Conservation (phyloP, 2,113 vertebrate genomes). For the Dryoscopus gambensis region DNA sequence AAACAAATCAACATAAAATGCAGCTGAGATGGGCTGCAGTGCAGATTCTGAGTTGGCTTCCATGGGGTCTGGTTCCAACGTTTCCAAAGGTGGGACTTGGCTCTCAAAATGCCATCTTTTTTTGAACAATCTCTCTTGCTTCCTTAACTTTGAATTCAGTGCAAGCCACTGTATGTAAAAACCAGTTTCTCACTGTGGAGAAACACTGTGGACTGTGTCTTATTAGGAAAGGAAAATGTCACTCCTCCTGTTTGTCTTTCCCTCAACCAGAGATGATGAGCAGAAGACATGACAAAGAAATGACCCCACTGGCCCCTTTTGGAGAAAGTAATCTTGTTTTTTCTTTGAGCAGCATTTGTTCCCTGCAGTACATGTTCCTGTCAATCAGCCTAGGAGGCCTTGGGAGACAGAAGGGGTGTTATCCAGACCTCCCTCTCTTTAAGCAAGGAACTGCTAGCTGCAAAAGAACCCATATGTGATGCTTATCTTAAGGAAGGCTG, state of each 20-base stretch:
- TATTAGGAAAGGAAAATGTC: constrained; percentile 1
- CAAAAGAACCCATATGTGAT: constrained; percentile 55
- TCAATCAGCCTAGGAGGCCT: constrained; percentile 43
- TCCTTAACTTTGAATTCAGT: not conserved
- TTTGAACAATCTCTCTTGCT: not conserved
- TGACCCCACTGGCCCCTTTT: not conserved
- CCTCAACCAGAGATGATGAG: constrained; percentile 1
- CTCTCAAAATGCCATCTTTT: not conserved
- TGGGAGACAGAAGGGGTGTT: constrained; percentile 58
- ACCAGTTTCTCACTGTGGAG: not conserved
- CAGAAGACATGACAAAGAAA: not conserved
- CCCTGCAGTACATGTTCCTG: constrained; percentile 4
- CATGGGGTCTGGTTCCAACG: not conserved
- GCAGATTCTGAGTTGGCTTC: not conserved
- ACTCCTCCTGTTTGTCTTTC: not conserved
- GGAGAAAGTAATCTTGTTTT: not conserved
- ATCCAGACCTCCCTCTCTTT: constrained; percentile 38
- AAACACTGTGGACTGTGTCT: not conserved
- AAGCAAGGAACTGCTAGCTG: constrained; percentile 40
- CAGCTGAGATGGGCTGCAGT: not conserved
- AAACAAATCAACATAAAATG: not conserved
- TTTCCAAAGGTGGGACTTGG: not conserved
- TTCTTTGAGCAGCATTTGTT: constrained; percentile 19
- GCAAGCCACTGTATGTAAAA: not conserved
- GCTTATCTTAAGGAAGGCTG: constrained; percentile 47